Conservation (phyloP, 2,113 vertebrate species). For the Trochalopteron elliotii region DNA sequence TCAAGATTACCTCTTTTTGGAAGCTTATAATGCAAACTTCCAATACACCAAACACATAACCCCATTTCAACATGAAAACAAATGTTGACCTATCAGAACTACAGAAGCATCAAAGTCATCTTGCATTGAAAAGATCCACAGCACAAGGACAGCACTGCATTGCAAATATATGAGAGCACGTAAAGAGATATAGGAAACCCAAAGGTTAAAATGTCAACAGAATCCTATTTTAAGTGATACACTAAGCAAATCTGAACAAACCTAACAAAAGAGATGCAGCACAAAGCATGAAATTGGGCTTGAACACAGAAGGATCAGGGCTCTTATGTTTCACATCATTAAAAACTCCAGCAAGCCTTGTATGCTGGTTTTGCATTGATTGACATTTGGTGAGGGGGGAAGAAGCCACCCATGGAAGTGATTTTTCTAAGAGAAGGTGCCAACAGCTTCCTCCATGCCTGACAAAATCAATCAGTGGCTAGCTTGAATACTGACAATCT, state of each 20-base stretch:
- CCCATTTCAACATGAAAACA: background rate
- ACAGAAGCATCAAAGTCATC: background rate
- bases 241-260: background rate
- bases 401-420: background rate
- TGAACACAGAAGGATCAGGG: background rate
- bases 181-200: background rate
- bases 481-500: background rate
- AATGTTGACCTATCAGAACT: background rate
- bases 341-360: background rate
- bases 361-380: background rate
- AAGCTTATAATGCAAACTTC: background rate
- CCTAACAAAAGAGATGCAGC: background rate
- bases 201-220: background rate
- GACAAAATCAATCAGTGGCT: background rate
- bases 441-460: background rate
- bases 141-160: background rate
- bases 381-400: background rate
- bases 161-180: rapidly evolving
- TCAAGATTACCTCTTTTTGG: background rate
- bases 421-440: background rate
- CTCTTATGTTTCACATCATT: background rate
- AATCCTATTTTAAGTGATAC: background rate
- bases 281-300: background rate
- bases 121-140: background rate
- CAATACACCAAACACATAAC: background rate